These are phyloP conservation scores for Emmelina monodactyla DNA, from an alignment of 2,888 invertebrate species.

Conservation along the genomic window DNA sequence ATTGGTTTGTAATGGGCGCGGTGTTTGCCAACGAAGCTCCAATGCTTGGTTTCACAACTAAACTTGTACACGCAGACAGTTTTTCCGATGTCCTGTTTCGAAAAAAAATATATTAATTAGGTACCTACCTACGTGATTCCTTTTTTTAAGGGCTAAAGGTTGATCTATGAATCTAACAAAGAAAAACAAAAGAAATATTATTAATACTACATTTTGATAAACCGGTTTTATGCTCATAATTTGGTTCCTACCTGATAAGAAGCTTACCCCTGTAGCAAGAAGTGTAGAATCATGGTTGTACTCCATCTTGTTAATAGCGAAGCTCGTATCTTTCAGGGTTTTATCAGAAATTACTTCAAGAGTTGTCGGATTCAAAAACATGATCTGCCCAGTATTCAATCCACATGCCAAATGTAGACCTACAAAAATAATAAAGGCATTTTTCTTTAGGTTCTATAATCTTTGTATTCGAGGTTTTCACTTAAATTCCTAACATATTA, in stretches of 20 bases:
- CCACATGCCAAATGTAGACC: conserved; percentile 68
- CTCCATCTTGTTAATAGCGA: conserved; percentile 52
- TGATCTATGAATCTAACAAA: no score
- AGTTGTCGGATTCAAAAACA: conserved; percentile 68
- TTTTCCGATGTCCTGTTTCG: conserved; percentile 62
- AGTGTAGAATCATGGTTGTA: conserved; percentile 65
- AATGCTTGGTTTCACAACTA: conserved; percentile 32
- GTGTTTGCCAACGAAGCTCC: conserved; percentile 68
- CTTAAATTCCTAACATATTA: no score
- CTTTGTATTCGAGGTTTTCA: no score
- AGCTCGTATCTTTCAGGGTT: conserved; percentile 49
- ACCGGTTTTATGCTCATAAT: neutral
- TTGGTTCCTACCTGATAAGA: no score
- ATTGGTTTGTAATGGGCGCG: conserved; percentile 68
- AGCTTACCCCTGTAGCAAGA: conserved; percentile 67
- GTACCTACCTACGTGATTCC: no score
- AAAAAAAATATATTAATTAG: conserved; percentile 14
- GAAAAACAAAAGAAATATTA: no score
- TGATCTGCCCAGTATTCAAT: conserved; percentile 62
- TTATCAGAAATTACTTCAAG: conserved; percentile 44
- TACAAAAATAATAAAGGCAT: conserved; percentile 20
- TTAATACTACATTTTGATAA: neutral
- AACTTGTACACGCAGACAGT: conserved; percentile 61
- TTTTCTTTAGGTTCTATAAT: no score
- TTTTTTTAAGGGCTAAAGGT: no score